Evolutionary conservation across 2,888 invertebrate species (phyloP), one percentile per base, ranked within the genome.

Genomic region (Cheilosia vernalis): DNA sequence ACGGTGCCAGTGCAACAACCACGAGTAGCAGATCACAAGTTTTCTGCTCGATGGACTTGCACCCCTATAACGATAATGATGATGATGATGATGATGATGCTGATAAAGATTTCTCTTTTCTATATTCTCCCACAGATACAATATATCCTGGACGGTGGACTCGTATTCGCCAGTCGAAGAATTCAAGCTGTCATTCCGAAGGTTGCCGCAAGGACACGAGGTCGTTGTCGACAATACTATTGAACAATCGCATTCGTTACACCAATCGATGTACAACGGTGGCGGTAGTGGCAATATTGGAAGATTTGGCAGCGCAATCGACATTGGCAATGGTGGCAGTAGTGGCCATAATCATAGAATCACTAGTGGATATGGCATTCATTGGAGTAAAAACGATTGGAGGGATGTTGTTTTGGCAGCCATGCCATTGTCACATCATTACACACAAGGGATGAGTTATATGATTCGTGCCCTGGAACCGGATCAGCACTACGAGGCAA

Each of bases 81-180:
- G 40, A 51, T 27, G 30, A 58, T 74, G 51, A 56, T 63, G 64
- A 67, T 74, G 55, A 66, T 73, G 64, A 42, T 74, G 58, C 51
- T 84, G 74, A 77, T 81, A 60, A 70, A 84, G 60, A 80, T 81
- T 81, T 81, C 19, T 51, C 37, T 58, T 40, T 77, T 64, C 40
- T 40, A 19, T 40, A n/a, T 69, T 27, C 17, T 53, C 76, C 17
- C 67, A 58, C 88, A 94, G 94, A 89, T 95, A 95, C 91, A 95
- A 95, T 90, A 94, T 95, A 88, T 94, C 94, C 61, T 95, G 95
- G 95, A 93, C 93, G 55, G 95, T 95, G 37, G 94, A 95, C 90
- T 95, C 95, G 70, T 93, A 94, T 89, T 94, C 94, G 87, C 94
- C 95, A 69, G 94, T 95, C 80, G 94, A 94, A 89, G 95, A 95